Evolutionary conservation across 2,797 vertebrate genomes (phyloP).

Genomic region (Enteromius trimaculatus): DNA sequence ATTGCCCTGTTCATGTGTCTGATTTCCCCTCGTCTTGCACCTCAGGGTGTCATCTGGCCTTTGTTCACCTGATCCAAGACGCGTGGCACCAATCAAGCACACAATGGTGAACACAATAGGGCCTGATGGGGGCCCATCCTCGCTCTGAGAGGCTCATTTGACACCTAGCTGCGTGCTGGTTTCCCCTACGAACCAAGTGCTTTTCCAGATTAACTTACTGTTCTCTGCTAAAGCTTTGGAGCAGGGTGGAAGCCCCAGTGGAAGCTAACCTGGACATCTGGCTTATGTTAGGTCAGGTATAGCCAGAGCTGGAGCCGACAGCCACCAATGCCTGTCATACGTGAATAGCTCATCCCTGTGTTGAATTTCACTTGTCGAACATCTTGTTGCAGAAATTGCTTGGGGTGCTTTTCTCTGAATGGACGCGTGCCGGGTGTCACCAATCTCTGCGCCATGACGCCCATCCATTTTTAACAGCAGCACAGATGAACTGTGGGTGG

Average conservation of each 20-base stretch:
- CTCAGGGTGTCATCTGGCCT: slow-evolving; percentile 73
- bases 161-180: slow-evolving; percentile 69
- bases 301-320: slow-evolving; percentile 59
- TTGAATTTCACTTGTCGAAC: slow-evolving; percentile 71
- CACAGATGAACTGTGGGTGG: slow-evolving; percentile 72
- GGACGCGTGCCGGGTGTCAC: slow-evolving; percentile 73
- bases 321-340: slow-evolving; percentile 66
- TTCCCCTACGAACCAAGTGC: slow-evolving; percentile 69
- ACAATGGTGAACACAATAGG: slow-evolving; percentile 73
- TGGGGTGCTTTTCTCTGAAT: slow-evolving; percentile 66
- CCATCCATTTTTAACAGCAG: slow-evolving; percentile 81
- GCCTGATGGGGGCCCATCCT: slow-evolving; percentile 61
- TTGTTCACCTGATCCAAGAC: slow-evolving; percentile 78
- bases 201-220: slow-evolving; percentile 70
- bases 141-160: slow-evolving; percentile 67
- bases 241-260: slow-evolving; percentile 53
- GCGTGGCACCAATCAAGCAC: slow-evolving; percentile 78
- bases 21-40: slow-evolving; percentile 41
- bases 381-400: slow-evolving; percentile 65
- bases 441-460: slow-evolving; percentile 70
- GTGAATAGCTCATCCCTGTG: slow-evolving; percentile 77
- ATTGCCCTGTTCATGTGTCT: slow-evolving; percentile 24
- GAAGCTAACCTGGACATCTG: slow-evolving; percentile 76
- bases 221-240: slow-evolving; percentile 63
- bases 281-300: slow-evolving; percentile 67